Evolutionary conservation across 30 jellyfish, hydroid and myxozoan genomes (phyloP).

Genomic region (Chironex yamaguchii): DNA sequence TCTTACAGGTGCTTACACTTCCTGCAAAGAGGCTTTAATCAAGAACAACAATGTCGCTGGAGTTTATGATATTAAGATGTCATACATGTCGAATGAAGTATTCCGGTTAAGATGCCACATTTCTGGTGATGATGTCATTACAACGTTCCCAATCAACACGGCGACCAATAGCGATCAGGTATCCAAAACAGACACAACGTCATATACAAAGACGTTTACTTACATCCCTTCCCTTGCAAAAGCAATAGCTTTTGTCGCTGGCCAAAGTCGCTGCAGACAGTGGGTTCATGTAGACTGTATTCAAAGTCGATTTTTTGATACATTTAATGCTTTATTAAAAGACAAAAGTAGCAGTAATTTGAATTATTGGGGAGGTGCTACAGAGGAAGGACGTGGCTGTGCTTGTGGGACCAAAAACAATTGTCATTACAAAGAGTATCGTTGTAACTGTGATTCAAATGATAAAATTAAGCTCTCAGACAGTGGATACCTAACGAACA

Average conservation of each 20-base stretch:
- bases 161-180: not conserved
- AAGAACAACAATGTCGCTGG: not conserved
- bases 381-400: not conserved
- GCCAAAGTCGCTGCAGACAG: not conserved
- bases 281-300: not conserved
- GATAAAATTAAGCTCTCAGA: not conserved
- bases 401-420: not conserved
- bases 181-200: not conserved
- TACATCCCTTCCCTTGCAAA: not conserved
- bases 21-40: not conserved
- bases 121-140: not conserved
- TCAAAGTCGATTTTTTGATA: not conserved
- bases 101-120: not conserved
- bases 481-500: not conserved
- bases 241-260: not conserved
- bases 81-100: not conserved
- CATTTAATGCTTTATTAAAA: not conserved
- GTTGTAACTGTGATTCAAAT: not conserved
- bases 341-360: not conserved
- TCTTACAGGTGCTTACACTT: not conserved
- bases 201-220: not conserved
- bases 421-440: not conserved
- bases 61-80: too few relatives aligned
- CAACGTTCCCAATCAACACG: not conserved
- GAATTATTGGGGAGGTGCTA: not conserved